Base-by-base conservation (phyloP, 2,888 invertebrate genomes). In the Cephus pygmeus region DNA sequence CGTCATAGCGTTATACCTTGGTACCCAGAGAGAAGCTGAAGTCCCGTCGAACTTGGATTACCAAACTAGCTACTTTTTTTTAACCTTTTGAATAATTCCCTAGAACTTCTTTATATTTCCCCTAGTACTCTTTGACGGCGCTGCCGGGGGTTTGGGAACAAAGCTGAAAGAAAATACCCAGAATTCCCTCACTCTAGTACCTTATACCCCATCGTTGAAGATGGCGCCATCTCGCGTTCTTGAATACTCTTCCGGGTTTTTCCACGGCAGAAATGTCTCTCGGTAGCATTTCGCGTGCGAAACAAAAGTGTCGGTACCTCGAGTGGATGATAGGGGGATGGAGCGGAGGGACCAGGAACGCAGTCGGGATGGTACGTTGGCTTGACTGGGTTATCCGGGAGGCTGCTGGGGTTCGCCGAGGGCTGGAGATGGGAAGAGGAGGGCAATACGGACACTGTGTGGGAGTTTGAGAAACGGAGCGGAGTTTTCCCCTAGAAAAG, bases 181-280 rank as follows among this genome's bases (percentile, higher is more conserved):
- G 56, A 56, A 56, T 56, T 71, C 31, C 4, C 71, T 31, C 12
- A 1, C 71, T 23, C 71, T 71, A 12, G 1, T 15, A 2, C 56
- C 23, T 56, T 56, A 56, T 56, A 56, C 6, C 23, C 56, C 56
- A 3, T 56, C 56, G 56, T 3, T 56, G 23, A 56, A 56, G 56
- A 56, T 56, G 56, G 56, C 56, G 23, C 56, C 56, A 56, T 56
- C 56, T 56, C 56, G 56, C 56, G 56, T 71, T 71, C 71, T 71
- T 71, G 71, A 71, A 71, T 71, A 12, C 31, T 71, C 34, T 71
- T 71, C 71, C 71, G 71, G 71, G 71, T 71, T 71, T 71, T 71
- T 34, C 31, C 56, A 56, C 56, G 56, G 71, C 6, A 71, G 31
- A 71, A 71, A 71, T 71, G 34, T 71, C 56, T 71, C 71, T 71